phyloP scores from a whole-genome alignment of 2,797 vertebrate species.

The Adrianichthys oophorus region DNA sequence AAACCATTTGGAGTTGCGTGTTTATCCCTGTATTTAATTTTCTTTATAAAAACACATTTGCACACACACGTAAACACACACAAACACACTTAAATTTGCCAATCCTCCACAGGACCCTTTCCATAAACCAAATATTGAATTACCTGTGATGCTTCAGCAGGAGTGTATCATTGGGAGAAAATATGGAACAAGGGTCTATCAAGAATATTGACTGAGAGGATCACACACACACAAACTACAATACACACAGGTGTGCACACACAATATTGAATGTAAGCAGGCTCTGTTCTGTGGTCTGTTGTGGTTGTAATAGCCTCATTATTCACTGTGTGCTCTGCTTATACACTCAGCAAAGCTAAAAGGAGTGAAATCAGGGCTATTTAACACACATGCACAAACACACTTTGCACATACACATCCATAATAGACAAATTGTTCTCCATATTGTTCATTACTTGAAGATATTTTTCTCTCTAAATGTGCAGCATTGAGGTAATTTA shows the following conservation, averaged over 20 bases:
- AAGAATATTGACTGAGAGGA: conserved; percentile 54
- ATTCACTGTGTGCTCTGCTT: conserved; percentile 62
- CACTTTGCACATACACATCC: conserved; percentile 12
- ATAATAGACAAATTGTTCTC: no score
- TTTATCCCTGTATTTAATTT: conserved; percentile 13
- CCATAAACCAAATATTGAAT: conserved; percentile 59
- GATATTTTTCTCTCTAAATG: no score
- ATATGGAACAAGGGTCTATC: conserved; percentile 55
- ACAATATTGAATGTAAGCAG: conserved; percentile 63
- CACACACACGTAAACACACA: conserved; percentile 2
- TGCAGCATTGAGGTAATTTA: no score
- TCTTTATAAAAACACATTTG: neutral
- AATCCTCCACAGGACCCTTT: conserved; percentile 43
- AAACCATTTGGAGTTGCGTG: conserved; percentile 10
- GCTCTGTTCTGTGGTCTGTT: conserved; percentile 47
- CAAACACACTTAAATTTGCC: conserved; percentile 11
- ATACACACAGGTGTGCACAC: conserved; percentile 15
- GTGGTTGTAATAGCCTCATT: conserved; percentile 73
- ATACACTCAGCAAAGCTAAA: conserved; percentile 55
- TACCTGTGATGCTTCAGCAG: conserved; percentile 45
- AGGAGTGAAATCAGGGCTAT: conserved; percentile 46
- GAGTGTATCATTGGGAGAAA: conserved; percentile 51
- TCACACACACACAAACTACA: conserved; percentile 28
- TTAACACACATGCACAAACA: conserved; percentile 38
- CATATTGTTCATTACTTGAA: no score